Evolutionary conservation across 2,888 invertebrate species (phyloP).

Genomic region (Drosophila phalerata): DNA sequence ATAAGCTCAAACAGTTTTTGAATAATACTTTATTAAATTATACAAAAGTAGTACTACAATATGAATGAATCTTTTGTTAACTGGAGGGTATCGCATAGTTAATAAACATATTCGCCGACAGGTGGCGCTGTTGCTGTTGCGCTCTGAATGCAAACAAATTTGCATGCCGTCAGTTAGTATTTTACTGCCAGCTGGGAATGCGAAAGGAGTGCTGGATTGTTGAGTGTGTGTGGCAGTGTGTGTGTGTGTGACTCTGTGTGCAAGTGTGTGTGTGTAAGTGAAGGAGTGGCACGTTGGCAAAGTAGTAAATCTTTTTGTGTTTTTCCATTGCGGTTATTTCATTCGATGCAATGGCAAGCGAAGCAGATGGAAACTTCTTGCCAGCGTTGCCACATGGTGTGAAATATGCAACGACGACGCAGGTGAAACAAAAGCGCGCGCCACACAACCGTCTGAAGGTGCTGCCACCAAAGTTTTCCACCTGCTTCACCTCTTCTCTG

Average conservation of each 20-base stretch:
- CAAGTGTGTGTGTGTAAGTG: constrained; percentile 6
- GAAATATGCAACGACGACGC: constrained; percentile 67
- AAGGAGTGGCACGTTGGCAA: constrained; percentile 37
- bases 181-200: constrained; percentile 79
- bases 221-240: constrained; percentile 18
- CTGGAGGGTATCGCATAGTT: constrained; percentile 38
- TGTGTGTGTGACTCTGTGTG: too few species aligned
- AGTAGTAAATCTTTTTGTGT: constrained; percentile 78
- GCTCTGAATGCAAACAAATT: constrained; percentile 78
- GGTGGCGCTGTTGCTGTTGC: constrained; percentile 47
- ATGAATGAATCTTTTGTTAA: not conserved
- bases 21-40: not conserved
- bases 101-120: constrained; percentile 16
- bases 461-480: constrained; percentile 46
- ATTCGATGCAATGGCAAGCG: constrained; percentile 16
- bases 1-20: not conserved
- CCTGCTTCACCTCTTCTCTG: constrained; percentile 24
- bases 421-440: constrained; percentile 67
- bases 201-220: constrained; percentile 5
- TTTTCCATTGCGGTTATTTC: constrained; percentile 72
- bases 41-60: not conserved
- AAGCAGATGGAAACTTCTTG: constrained; percentile 40
- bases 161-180: constrained; percentile 81
- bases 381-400: constrained; percentile 81
- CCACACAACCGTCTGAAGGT: constrained; percentile 58